Base-by-base conservation (phyloP, 2,888 invertebrate genomes). In the Synanthedon andrenaeformis region DNA sequence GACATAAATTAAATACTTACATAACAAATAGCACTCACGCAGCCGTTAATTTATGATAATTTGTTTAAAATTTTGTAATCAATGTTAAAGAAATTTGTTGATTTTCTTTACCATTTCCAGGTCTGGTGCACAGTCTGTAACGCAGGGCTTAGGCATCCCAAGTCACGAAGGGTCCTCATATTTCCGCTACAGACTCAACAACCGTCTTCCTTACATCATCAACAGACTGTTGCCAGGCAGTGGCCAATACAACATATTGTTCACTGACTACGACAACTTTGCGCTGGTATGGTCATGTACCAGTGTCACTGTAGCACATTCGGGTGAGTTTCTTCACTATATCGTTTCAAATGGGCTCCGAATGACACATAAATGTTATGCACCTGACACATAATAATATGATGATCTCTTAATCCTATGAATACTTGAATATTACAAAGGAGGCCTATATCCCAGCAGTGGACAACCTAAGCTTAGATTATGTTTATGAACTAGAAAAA, bases 251-350 rank as follows among this genome's bases (percentile, higher is more conserved):
- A 90, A 90, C 76, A 85, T 94, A 51, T 85, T 94, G 23, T 90
- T 91, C 67, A 93, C 93, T 0, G 93, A 94, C 76, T 94, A 93
- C 74, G 88, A 89, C 0, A 89, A 89, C 66, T 93, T 91, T 76
- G 93, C 93, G 42, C 88, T 94, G 57, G 68, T 94, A 51, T 94
- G 93, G 91, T 92, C 93, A 3, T 94, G 94, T 66, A 90, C 91
- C 17, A 92, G 91, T 73, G 84, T 92, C 58, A 90, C 90, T 52
- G 63, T 92, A 51, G 86, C 90, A 54, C 89, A 92, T 69, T 83
- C 90, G 70, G 92, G 92, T 91, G 69, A 62, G 58, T 49, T 52
- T 50, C n/a, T 12, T 49, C 45, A 45, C 45, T 35, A 4, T 4
- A 10, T 8, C 35, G 35, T 10, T 35, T 35, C 3, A 1, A 10